Base-by-base conservation (phyloP, 64 coral and sea anemone species). In the Astreopora myriophthalma region DNA sequence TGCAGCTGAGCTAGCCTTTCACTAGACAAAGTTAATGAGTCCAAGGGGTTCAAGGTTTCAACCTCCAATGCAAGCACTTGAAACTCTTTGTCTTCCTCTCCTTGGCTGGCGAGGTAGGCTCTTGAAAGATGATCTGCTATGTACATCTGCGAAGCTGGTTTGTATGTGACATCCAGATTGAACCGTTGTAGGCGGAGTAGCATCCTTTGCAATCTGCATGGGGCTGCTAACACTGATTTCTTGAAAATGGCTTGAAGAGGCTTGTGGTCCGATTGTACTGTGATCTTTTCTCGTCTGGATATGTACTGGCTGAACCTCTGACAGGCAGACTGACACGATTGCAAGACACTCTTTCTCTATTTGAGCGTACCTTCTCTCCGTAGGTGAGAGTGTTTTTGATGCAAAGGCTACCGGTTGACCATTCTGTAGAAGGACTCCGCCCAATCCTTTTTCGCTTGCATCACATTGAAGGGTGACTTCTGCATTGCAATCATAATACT, bases 61-160 rank as follows among this genome's bases (percentile, higher is more conserved):
- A 92, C 24, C 22, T 92, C 80, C 11, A 86, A 17, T 52, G 89
- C 40, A 68, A 91, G 84, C 63, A 63, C 78, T 73, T 91, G 89
- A 20, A 91, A 91, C 32, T 91, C 89, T 24, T 27, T 31, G 6
- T 72, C 66, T 6, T 29, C 16, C 12, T 30, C 13, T 20, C 67
- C 20, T 33, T n/a, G n/a, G n/a, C n/a, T n/a, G n/a, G n/a, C n/a
- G n/a, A 90, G 52, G 19, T 37, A 73, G 33, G 67, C 76, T 60
- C 78, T 82, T 10, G 76, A 92, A 1, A 84, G 69, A 23, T 92
- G 89, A 34, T 92, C 73, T 0, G 83, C 81, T 37, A 86, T 42
- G 39, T 42, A 42, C 39, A 93, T 68, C 28, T 79, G 71, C 25
- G 57, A 32, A 23, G 78, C 89, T 61, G 62, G 76, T 42, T 42